Conservation (phyloP, 1,140 invertebrate genomes). For the Trachymyrmex cornetzi region DNA sequence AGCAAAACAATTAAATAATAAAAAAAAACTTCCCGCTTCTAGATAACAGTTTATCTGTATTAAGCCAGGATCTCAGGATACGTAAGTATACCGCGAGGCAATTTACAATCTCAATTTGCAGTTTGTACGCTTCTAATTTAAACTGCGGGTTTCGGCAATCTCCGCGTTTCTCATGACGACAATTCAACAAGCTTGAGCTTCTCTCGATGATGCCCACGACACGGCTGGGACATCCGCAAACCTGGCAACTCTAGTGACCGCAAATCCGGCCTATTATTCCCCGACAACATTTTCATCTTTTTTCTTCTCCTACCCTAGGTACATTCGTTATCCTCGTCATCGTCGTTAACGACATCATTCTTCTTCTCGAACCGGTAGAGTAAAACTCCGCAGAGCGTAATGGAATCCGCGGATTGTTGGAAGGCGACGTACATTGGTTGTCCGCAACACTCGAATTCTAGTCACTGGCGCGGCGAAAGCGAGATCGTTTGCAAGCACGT, state of each 20-base stretch:
- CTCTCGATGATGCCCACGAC: slow-evolving; percentile 63
- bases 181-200: slow-evolving; percentile 76
- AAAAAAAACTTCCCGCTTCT: slow-evolving; percentile 67
- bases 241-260: slow-evolving; percentile 72
- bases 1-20: slow-evolving; percentile 32
- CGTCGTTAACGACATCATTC: slow-evolving; percentile 40
- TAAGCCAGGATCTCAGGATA: slow-evolving; percentile 61
- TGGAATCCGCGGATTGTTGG: slow-evolving; percentile 66
- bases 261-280: slow-evolving; percentile 82
- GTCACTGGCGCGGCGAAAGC: slow-evolving; percentile 63
- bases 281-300: slow-evolving; percentile 73
- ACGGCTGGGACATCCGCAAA: slow-evolving; percentile 60
- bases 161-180: slow-evolving; percentile 83
- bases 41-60: slow-evolving; percentile 38
- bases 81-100: slow-evolving; percentile 78
- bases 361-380: slow-evolving; percentile 13
- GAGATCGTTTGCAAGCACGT: slow-evolving; percentile 65
- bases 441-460: slow-evolving; percentile 71
- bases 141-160: slow-evolving; percentile 84
- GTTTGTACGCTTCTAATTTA: slow-evolving; percentile 83
- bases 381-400: slow-evolving; percentile 63
- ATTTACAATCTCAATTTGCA: slow-evolving; percentile 83
- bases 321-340: neutral
- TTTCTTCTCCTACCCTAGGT: slow-evolving; percentile 11
- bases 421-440: slow-evolving; percentile 33